Base-by-base conservation (phyloP, 2,888 invertebrate genomes). In the Cryptocheilus praepositus region DNA sequence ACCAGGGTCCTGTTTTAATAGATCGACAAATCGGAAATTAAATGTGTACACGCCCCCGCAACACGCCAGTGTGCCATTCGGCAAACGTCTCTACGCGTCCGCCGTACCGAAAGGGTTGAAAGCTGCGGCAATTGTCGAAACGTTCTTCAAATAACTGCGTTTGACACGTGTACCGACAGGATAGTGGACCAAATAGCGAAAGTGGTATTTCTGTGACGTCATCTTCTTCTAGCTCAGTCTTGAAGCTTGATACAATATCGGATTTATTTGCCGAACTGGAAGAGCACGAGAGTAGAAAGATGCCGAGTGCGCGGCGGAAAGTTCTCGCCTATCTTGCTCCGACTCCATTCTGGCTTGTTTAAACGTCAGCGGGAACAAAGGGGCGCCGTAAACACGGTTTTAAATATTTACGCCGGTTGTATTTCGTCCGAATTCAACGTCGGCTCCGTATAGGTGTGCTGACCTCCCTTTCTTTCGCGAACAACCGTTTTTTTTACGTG, bases 341-440 rank as follows among this genome's bases (percentile, higher is more conserved):
- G 56, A 16, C 64, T 60, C 59, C 53, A 53, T 21, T 55, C 55
- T 63, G 45, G 43, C 56, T 64, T 61, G 45, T 60, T 74, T 69
- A 76, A 79, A 64, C 70, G 67, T 36, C 51, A 18, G 46, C 46
- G 36, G 52, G 59, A 59, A 69, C 44, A 71, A 68, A 73, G 63
- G 53, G 49, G 43, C 4, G 28, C 54, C 22, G 61, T 64, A 66
- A 67, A 74, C 51, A 13, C 44, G 28, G 15, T 53, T 18, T 67
- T 46, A 61, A 61, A 69, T 66, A 66, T 66, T 66, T 61, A 66
- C 61, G 25, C 52, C 44, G 56, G 66, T 61, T 58, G 54, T 8
- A 58, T 69, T 69, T 44, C 53, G 28, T 60, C 57, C 19, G 51
- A 21, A 56, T 43, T 56, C 56, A 56, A 43, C 52, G 68, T 16